A percentile compares a stretch with the other conserved stretches of the same genome.
These are phyloP conservation scores for Gobius niger DNA, from an alignment of 2,113 vertebrate genomes.

Conservation along the genomic window DNA sequence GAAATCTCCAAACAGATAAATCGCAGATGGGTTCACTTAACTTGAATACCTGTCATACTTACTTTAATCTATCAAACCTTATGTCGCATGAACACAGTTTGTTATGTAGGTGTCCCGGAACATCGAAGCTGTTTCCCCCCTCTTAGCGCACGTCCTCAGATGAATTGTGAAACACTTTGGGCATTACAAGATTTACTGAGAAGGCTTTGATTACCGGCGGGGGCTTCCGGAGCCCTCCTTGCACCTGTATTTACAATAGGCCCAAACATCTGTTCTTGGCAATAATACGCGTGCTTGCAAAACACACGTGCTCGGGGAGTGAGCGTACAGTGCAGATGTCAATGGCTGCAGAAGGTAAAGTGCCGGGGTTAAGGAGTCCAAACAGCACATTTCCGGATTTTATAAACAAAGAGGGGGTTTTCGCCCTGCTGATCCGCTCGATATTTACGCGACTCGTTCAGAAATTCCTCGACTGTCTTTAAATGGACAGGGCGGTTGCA, in stretches of 20 bases:
- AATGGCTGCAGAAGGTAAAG: conserved; percentile 51
- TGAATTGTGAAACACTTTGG: conserved; percentile 66
- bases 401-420: conserved; percentile 80
- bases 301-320: conserved; percentile 28
- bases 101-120: background rate
- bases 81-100: too few relatives aligned
- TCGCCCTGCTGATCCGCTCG: conserved; percentile 83
- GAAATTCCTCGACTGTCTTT: conserved; percentile 85
- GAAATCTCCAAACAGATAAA: too few relatives aligned
- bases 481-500: conserved; percentile 83
- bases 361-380: conserved; percentile 63
- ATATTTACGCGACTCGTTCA: conserved; percentile 83
- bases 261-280: conserved; percentile 68
- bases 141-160: conserved; percentile 29
- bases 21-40: too few relatives aligned
- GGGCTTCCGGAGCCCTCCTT: conserved; percentile 62
- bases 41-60: too few relatives aligned
- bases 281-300: conserved; percentile 57
- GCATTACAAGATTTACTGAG: conserved; percentile 47
- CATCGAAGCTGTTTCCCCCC: conserved; percentile 14
- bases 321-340: conserved; percentile 35
- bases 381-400: conserved; percentile 75
- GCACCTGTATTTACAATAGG: conserved; percentile 77
- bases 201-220: conserved; percentile 59
- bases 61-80: too few relatives aligned